Conservation (phyloP, 2,797 vertebrate species). For the Tarsius wallacei region DNA sequence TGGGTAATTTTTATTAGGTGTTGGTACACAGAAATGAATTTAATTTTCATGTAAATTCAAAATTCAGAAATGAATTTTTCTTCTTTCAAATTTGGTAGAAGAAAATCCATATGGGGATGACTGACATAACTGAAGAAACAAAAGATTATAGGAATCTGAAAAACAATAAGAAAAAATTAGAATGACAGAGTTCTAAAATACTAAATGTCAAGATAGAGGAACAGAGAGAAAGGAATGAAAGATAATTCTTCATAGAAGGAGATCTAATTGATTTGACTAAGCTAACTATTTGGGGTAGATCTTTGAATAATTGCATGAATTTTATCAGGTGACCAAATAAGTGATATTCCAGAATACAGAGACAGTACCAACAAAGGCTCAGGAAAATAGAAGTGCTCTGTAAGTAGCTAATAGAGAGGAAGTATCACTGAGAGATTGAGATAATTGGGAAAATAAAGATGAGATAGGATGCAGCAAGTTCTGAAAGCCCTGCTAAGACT, state of each 20-base stretch:
- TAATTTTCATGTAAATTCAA: neutral
- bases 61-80: neutral
- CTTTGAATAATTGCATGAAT: neutral
- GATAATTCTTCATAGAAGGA: neutral
- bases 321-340: neutral
- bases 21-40: slow-evolving; percentile 3
- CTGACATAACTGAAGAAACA: neutral
- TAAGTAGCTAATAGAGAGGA: neutral
- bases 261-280: neutral
- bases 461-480: neutral
- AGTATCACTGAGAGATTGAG: neutral
- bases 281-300: neutral
- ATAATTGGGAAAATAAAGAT: neutral
- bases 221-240: neutral
- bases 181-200: slow-evolving; percentile 4
- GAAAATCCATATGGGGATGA: neutral
- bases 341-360: neutral
- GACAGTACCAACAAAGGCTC: neutral
- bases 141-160: neutral
- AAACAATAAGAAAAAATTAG: neutral
- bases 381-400: neutral
- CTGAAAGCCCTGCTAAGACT: neutral
- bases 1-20: neutral
- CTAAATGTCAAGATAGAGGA: neutral
- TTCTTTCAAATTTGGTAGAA: neutral